Base-by-base conservation (phyloP, 2,797 vertebrate genomes). In the Gila robusta region DNA sequence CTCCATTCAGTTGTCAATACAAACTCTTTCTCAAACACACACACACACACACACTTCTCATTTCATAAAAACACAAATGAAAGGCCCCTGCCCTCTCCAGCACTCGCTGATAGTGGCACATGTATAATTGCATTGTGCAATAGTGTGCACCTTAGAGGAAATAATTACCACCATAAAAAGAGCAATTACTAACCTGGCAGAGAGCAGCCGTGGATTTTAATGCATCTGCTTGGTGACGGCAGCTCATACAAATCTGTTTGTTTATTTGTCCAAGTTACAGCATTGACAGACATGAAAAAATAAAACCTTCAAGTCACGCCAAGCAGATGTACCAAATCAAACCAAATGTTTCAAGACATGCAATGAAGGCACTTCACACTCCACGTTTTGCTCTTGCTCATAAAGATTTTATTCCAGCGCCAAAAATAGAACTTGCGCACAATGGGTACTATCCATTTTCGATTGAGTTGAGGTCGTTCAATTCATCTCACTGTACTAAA, bases 81-180 rank as follows among this genome's bases (percentile, higher is more conserved):
- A 91, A 90, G 74, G 84, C 86, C 89, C 89, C 82, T 87, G 74
- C 84, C 91, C 87, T 90, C 89, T 91, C 88, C 88, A 84, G 84
- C 85, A 91, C 91, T 92, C 89, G 89, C 89, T 91, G 92, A 95
- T 92, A 94, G 93, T 88, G 89, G 92, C 91, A 91, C 93, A 93
- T 94, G 93, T 94, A 94, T 96, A 96, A 96, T 96, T 96, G 95
- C 94, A 94, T 94, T 95, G 94, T 94, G 95, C 94, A 95, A 94
- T 93, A 94, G 94, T 91, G 93, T 87, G 88, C 94, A 95, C 95
- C 96, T 96, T 94, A 92, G 94, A 96, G 94, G 94, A 96, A 96
- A 96, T 96, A 95, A 96, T 96, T 95, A 95, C 93, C 93, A 93
- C 91, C 94, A 96, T 95, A 96, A 96, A 96, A 96, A 96, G 95